Conservation (phyloP, 1,140 invertebrate species). For the Diorhabda carinulata region DNA sequence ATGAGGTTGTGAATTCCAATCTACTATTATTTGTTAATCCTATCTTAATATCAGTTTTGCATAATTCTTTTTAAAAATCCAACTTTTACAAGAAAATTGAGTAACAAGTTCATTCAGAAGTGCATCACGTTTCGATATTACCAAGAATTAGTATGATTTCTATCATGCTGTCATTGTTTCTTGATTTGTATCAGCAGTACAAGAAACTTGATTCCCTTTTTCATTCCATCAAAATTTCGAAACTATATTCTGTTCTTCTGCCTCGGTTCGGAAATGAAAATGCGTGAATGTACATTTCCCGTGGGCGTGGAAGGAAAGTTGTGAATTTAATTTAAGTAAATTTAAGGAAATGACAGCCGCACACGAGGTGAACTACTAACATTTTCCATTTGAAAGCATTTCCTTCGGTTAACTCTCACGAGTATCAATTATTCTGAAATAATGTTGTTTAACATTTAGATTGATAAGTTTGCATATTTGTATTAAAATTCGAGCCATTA, state of each 20-base stretch:
- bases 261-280: conserved; percentile 9
- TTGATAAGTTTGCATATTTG: background rate
- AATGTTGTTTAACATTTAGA: background rate
- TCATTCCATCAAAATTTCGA: conserved; percentile 1
- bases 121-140: too few relatives aligned
- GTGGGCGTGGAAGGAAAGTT: conserved; percentile 10
- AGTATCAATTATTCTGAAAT: conserved; percentile 1
- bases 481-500: too few relatives aligned
- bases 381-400: conserved; percentile 11
- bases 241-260: background rate
- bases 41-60: too few relatives aligned
- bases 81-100: too few relatives aligned
- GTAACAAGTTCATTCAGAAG: too few relatives aligned
- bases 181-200: too few relatives aligned
- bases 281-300: conserved; percentile 18
- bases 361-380: conserved; percentile 9
- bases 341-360: conserved; percentile 15
- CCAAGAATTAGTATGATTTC: too few relatives aligned
- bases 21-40: too few relatives aligned
- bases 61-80: too few relatives aligned
- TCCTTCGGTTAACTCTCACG: background rate
- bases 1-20: too few relatives aligned
- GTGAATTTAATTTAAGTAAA: conserved; percentile 14
- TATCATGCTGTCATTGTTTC: too few relatives aligned
- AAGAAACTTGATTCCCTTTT: background rate